Conservation (phyloP, 2,113 vertebrate genomes). For the Antigone vipio region DNA sequence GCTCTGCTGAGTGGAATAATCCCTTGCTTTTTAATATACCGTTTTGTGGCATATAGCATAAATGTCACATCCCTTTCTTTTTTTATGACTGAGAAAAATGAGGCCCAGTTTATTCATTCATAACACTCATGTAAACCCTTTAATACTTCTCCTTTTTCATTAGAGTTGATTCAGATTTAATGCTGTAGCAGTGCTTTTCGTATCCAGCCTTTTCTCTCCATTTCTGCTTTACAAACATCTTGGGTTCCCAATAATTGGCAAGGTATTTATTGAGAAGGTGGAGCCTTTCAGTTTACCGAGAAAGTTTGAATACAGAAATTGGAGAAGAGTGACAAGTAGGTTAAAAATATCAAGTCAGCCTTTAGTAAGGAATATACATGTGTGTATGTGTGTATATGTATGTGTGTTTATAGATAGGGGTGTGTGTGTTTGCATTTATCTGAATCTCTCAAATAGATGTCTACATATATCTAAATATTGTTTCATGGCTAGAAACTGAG, state of each 20-base stretch:
- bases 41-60: neutral
- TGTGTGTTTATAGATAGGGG: neutral
- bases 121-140: neutral
- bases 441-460: neutral
- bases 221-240: neutral
- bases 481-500: neutral
- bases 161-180: neutral
- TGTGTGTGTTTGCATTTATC: neutral
- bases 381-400: neutral
- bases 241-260: neutral
- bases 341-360: neutral
- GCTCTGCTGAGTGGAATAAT: neutral
- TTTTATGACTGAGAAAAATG: neutral
- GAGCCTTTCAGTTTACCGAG: neutral
- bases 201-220: neutral
- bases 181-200: neutral
- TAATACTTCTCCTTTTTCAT: neutral
- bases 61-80: neutral
- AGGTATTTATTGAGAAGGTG: neutral
- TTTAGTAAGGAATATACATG: neutral
- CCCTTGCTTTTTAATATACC: neutral
- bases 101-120: neutral
- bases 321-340: neutral
- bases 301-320: neutral
- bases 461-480: neutral